phyloP scores from a whole-genome alignment of 2,113 vertebrate species.

The Neolamprologus toae region DNA sequence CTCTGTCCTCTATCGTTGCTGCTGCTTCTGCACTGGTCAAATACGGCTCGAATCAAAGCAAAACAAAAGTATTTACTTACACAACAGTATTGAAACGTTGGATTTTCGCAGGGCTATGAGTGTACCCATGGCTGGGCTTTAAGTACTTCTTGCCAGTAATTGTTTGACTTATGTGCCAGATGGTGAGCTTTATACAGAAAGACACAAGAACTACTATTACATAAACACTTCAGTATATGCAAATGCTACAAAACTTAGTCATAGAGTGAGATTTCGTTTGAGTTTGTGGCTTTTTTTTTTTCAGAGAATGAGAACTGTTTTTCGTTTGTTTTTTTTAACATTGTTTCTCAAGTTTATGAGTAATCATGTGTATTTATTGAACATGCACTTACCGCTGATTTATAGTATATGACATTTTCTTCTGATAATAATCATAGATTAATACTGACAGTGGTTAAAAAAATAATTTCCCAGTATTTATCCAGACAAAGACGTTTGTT shows the following conservation, averaged over 20 bases:
- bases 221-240: neutral
- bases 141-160: neutral
- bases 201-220: neutral
- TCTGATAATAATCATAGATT: neutral
- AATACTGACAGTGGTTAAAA: neutral
- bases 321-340: neutral
- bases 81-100: neutral
- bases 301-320: too few species aligned
- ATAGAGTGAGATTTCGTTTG: neutral
- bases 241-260: neutral
- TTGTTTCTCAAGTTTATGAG: too few species aligned
- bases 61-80: conserved; percentile 1
- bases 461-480: neutral
- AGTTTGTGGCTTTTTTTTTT: neutral
- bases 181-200: neutral
- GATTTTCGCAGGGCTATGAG: neutral
- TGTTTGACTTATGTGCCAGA: neutral
- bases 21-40: neutral
- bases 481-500: neutral
- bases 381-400: neutral
- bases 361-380: neutral
- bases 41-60: neutral
- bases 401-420: neutral
- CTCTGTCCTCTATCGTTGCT: neutral
- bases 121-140: neutral